A percentile compares a stretch with the other conserved stretches of the same genome.
These are phyloP conservation scores for Hippocampus abdominalis DNA, from an alignment of 2,113 vertebrate genomes.

Conservation along the genomic window DNA sequence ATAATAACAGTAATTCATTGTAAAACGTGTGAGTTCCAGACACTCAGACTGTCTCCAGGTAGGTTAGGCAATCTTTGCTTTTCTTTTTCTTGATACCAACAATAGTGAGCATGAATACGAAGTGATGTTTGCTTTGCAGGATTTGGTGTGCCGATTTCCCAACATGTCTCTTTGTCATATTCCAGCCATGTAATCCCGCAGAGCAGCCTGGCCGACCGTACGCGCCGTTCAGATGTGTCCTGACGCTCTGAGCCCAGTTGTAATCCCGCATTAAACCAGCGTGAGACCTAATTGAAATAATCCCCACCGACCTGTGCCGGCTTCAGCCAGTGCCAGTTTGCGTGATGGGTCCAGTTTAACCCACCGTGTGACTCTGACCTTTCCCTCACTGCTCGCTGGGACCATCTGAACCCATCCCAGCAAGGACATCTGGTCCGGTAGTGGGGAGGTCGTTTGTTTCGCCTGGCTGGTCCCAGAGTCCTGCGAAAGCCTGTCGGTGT, in stretches of 20 bases:
- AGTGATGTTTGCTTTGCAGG: background rate
- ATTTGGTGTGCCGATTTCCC: background rate
- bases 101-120: background rate
- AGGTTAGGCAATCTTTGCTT: background rate
- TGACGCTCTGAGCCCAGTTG: constrained; percentile 56
- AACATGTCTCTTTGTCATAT: constrained; percentile 31
- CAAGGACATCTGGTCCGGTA: constrained; percentile 72
- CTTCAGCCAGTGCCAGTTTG: constrained; percentile 58
- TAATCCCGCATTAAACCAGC: constrained; percentile 66
- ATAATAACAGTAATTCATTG: background rate
- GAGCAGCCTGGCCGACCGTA: constrained; percentile 45
- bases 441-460: constrained; percentile 60
- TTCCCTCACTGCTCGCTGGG: constrained; percentile 70
- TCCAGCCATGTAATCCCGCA: constrained; percentile 37
- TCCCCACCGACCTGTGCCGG: constrained; percentile 47
- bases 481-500: constrained; percentile 34
- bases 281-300: constrained; percentile 67
- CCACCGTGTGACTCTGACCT: constrained; percentile 77
- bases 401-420: constrained; percentile 72
- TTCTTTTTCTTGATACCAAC: background rate
- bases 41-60: background rate
- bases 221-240: constrained; percentile 57
- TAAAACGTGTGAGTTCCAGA: background rate
- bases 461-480: constrained; percentile 59
- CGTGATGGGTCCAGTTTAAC: constrained; percentile 78